These are phyloP conservation scores for Clunio marinus DNA, from an alignment of 2,888 invertebrate genomes.

Conservation along the genomic window DNA sequence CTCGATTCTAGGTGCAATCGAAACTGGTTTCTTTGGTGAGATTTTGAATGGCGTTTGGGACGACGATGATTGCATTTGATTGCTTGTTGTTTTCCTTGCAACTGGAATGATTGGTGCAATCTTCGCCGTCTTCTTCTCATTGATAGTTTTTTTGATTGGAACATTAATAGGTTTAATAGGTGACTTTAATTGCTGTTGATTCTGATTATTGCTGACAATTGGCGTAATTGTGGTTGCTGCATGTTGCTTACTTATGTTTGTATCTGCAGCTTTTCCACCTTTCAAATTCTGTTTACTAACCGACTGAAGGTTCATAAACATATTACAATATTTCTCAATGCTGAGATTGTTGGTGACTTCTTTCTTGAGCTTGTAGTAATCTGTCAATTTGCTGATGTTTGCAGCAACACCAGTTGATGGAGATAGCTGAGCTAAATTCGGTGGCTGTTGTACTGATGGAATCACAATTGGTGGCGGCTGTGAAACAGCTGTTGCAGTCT, in stretches of 20 bases:
- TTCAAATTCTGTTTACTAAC: background rate
- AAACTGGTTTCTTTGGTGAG: slow-evolving; percentile 50
- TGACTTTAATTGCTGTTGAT: background rate
- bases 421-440: slow-evolving; percentile 3
- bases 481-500: slow-evolving; percentile 45
- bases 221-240: slow-evolving; percentile 28
- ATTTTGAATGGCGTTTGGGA: slow-evolving; percentile 27
- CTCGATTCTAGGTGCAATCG: slow-evolving; percentile 51
- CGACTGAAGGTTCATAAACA: slow-evolving; percentile 24
- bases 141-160: background rate
- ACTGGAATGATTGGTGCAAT: slow-evolving; percentile 52
- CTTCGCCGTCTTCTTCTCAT: slow-evolving; percentile 49
- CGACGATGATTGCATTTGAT: background rate
- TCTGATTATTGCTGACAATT: background rate
- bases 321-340: slow-evolving; percentile 32
- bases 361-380: slow-evolving; percentile 39
- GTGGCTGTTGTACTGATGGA: slow-evolving; percentile 14
- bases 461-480: background rate
- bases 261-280: background rate
- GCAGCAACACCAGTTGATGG: background rate
- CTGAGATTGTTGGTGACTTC: slow-evolving; percentile 23
- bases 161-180: background rate
- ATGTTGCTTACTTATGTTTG: slow-evolving; percentile 11
- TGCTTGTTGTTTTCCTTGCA: slow-evolving; percentile 48
- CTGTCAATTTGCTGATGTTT: slow-evolving; percentile 30